These are phyloP conservation scores for Epinephelus cyanopodus DNA, from an alignment of 2,113 vertebrate species.

Conservation along the genomic window DNA sequence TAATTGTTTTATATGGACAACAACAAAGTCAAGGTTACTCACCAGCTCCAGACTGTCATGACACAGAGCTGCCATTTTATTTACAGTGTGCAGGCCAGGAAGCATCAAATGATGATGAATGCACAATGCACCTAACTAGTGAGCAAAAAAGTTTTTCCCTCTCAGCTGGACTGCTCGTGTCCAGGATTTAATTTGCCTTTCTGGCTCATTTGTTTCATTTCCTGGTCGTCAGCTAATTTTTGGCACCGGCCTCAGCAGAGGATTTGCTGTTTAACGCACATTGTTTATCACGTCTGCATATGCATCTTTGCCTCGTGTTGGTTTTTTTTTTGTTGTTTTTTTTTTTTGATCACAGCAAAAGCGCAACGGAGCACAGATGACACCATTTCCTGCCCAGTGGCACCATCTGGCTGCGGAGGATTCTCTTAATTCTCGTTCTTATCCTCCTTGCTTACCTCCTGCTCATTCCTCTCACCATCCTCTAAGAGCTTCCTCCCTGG, in stretches of 20 bases:
- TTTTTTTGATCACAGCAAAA: slow-evolving; percentile 53
- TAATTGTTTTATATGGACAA: slow-evolving; percentile 43
- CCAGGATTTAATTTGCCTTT: slow-evolving; percentile 64
- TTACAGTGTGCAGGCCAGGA: not conserved
- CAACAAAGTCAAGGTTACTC: slow-evolving; percentile 39
- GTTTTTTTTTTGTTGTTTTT: slow-evolving; percentile 38
- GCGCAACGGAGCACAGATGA: slow-evolving; percentile 44
- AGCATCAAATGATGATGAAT: slow-evolving; percentile 12
- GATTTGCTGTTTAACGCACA: slow-evolving; percentile 55
- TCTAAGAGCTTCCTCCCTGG: slow-evolving; percentile 28
- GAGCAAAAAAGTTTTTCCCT: slow-evolving; percentile 28
- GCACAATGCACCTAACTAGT: not conserved
- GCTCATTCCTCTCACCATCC: slow-evolving; percentile 17
- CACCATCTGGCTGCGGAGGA: slow-evolving; percentile 73
- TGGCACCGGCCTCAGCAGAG: slow-evolving; percentile 40
- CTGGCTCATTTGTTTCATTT: slow-evolving; percentile 68
- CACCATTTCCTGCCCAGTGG: slow-evolving; percentile 69
- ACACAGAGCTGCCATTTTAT: not conserved
- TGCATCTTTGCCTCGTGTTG: slow-evolving; percentile 41
- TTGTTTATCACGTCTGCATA: slow-evolving; percentile 58
- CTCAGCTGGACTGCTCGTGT: slow-evolving; percentile 36
- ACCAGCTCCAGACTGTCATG: not conserved
- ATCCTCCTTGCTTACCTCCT: slow-evolving; percentile 32
- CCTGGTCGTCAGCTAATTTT: slow-evolving; percentile 62
- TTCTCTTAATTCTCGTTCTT: slow-evolving; percentile 48